Evolutionary conservation across 2,113 vertebrate species (phyloP).

Genomic region (Dasyprocta punctata): DNA sequence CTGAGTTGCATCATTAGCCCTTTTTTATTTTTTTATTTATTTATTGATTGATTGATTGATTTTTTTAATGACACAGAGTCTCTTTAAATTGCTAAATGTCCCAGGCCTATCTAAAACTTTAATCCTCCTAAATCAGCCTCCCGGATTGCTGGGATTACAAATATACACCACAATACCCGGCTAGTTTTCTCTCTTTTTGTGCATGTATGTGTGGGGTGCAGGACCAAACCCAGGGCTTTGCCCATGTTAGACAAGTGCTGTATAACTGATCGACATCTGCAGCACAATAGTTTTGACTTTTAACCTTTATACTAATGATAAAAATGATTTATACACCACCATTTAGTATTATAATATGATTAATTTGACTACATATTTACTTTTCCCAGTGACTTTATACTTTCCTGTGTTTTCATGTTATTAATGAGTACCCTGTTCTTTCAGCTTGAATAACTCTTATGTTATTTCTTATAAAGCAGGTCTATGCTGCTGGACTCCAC

Average conservation of each 20-base stretch:
- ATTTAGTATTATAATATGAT: background rate
- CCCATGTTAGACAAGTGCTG: background rate
- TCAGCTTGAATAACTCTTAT: background rate
- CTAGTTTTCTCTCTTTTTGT: background rate
- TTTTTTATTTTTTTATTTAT: background rate
- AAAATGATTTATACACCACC: background rate
- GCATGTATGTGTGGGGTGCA: background rate
- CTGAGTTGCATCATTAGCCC: background rate
- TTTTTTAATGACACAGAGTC: background rate
- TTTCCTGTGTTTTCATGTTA: background rate
- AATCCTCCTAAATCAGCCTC: background rate
- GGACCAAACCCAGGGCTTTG: background rate
- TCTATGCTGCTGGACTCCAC: background rate
- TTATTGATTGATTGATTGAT: no score
- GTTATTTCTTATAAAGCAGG: background rate
- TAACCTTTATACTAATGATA: background rate
- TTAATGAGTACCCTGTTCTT: background rate
- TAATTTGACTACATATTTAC: background rate
- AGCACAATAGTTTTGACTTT: background rate
- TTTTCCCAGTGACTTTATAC: background rate
- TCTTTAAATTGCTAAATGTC: background rate
- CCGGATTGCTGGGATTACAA: background rate
- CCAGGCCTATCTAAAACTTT: background rate
- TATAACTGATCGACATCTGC: background rate
- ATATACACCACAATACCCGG: no score